phyloP scores from a whole-genome alignment of 2,113 vertebrate genomes.

The Phylloscopus trochiloides region DNA sequence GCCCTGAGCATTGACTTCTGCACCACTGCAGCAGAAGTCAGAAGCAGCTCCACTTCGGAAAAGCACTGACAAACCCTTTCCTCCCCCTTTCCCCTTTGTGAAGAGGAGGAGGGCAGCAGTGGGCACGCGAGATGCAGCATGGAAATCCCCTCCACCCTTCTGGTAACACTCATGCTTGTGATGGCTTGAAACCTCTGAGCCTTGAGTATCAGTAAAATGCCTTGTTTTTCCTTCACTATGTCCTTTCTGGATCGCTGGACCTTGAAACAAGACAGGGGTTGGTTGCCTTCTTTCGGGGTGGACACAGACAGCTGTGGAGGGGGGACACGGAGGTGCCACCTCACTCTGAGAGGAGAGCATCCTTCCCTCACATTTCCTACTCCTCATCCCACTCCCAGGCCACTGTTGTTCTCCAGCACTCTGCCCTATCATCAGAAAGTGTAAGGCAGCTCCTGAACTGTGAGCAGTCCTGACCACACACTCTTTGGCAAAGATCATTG shows the following conservation, averaged over 20 bases:
- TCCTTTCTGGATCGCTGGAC: background rate
- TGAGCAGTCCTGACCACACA: constrained; percentile 10
- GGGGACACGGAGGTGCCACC: background rate
- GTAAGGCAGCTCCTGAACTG: constrained; percentile 38
- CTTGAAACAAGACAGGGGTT: background rate
- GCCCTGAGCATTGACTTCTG: background rate
- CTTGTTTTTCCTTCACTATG: background rate
- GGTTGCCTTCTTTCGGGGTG: background rate
- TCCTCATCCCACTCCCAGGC: background rate
- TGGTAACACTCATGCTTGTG: background rate
- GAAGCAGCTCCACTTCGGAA: background rate
- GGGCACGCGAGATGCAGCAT: background rate
- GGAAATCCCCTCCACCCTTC: background rate
- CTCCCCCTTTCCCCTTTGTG: background rate
- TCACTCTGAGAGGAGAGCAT: background rate
- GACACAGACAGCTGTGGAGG: background rate
- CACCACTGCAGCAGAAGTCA: background rate
- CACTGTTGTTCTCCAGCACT: background rate
- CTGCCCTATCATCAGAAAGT: background rate
- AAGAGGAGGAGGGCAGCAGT: background rate
- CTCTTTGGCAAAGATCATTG: constrained; percentile 57
- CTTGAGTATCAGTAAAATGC: background rate
- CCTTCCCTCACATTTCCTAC: background rate
- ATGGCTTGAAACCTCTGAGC: background rate
- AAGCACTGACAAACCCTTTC: background rate